These are phyloP conservation scores for Microcebus jonahi DNA, from an alignment of 2,113 vertebrate species.

Conservation along the genomic window DNA sequence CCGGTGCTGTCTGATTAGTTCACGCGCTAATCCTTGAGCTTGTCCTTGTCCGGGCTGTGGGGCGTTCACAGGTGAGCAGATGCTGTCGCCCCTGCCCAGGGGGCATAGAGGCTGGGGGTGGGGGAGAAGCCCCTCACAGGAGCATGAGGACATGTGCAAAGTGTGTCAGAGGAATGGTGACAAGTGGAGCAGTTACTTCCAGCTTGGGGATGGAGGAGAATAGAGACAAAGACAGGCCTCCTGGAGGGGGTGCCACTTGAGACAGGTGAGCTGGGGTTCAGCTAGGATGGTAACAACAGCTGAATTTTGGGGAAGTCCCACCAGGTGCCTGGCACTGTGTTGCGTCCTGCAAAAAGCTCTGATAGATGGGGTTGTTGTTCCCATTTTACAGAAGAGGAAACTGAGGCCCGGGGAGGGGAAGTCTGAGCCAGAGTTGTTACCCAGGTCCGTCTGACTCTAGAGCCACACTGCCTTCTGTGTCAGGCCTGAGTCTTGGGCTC, in stretches of 20 bases:
- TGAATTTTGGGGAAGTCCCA: neutral
- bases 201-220: neutral
- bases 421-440: neutral
- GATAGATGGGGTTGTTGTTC: neutral
- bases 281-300: neutral
- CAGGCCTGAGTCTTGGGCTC: neutral
- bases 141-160: neutral
- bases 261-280: neutral
- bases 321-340: neutral
- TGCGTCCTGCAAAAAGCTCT: neutral
- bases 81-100: neutral
- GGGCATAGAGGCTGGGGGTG: neutral
- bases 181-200: neutral
- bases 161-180: neutral
- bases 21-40: neutral
- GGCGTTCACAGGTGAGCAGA: neutral
- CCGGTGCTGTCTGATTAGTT: neutral
- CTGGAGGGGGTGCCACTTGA: neutral
- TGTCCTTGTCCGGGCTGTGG: neutral
- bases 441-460: neutral
- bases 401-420: neutral
- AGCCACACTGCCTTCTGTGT: neutral
- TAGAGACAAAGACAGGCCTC: neutral
- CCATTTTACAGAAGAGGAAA: slow-evolving; percentile 18
- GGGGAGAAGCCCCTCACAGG: neutral